These are phyloP conservation scores for Eledona agricola DNA, from an alignment of 2,888 invertebrate genomes.

Conservation along the genomic window DNA sequence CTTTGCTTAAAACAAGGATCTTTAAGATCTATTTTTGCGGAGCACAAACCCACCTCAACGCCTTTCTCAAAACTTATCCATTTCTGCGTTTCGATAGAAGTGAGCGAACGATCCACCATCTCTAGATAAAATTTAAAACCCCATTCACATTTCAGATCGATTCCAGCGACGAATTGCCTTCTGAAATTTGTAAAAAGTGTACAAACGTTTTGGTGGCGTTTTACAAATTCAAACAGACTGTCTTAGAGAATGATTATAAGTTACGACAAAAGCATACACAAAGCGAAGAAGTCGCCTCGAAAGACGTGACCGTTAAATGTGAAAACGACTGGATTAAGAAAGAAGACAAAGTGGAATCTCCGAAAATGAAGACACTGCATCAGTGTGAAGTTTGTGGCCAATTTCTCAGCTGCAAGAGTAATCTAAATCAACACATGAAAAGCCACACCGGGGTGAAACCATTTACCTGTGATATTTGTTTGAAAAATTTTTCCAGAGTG, in stretches of 20 bases:
- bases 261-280: constrained; percentile 28
- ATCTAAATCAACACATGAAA: constrained; percentile 47
- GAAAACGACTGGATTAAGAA: background rate
- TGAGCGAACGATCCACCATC: constrained; percentile 26
- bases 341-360: constrained; percentile 13
- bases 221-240: constrained; percentile 45
- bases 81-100: constrained; percentile 44
- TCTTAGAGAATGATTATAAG: constrained; percentile 43
- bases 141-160: constrained; percentile 42
- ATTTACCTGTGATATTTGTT: constrained; percentile 49
- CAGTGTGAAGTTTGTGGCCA: constrained; percentile 52
- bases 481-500: constrained; percentile 48
- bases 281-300: background rate
- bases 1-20: constrained; percentile 44
- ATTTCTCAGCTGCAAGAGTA: constrained; percentile 46
- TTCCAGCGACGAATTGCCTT: constrained; percentile 45
- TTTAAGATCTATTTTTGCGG: constrained; percentile 43
- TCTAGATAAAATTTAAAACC: constrained; percentile 6
- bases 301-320: constrained; percentile 1
- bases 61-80: constrained; percentile 45
- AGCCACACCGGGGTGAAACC: constrained; percentile 50
- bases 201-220: constrained; percentile 42
- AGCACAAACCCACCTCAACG: constrained; percentile 41
- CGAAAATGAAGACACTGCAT: constrained; percentile 29
- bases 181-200: constrained; percentile 48